Evolutionary conservation across 2,797 vertebrate species (phyloP), one percentile per base, ranked within the genome.

Genomic region (Galagoides demidoff): DNA sequence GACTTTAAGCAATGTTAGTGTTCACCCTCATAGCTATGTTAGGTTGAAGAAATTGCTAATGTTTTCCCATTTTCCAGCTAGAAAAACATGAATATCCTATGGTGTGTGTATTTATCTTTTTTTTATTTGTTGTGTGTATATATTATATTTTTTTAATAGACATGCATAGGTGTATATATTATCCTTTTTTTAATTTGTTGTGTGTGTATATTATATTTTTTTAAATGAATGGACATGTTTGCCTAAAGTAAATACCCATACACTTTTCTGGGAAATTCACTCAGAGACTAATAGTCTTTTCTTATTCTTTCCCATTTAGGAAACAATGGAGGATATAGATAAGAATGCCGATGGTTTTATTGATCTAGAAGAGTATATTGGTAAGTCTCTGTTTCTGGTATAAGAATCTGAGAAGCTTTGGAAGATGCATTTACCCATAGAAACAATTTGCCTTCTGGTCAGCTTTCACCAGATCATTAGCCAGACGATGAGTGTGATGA

Each of bases 261-360:
- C n/a, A 73, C 27, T 64, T 7, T 84, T 74, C 31, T 22, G 8
- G 27, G 45, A 64, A 79, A 55, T 84, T 96, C 20, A 52, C 43
- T 31, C 31, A 76, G 64, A 90, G 68, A 78, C 59, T 59, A 83
- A 91, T 83, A 70, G 43, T 68, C 39, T 82, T 76, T 68, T 82
- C 27, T 61, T 81, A 10, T 34, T 88, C 57, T 93, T 66, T 89
- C 73, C 55, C 90, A 34, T 90, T 31, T 92, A 99, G 99, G 99
- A 99, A 98, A 99, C 99, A 0, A 99, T 99, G 97, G 99, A 99
- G 89, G 99, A 99, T 98, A 99, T 99, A 16, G 99, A 99, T 98
- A 99, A 99, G 98, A 99, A 99, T 25, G 99, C 99, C 3, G 99
- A 99, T 23, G 99, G 99, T 13, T 99, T 99, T 97, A 99, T 99